phyloP scores from a whole-genome alignment of 2,113 vertebrate species.

The Chamaetylas fuelleborni region DNA sequence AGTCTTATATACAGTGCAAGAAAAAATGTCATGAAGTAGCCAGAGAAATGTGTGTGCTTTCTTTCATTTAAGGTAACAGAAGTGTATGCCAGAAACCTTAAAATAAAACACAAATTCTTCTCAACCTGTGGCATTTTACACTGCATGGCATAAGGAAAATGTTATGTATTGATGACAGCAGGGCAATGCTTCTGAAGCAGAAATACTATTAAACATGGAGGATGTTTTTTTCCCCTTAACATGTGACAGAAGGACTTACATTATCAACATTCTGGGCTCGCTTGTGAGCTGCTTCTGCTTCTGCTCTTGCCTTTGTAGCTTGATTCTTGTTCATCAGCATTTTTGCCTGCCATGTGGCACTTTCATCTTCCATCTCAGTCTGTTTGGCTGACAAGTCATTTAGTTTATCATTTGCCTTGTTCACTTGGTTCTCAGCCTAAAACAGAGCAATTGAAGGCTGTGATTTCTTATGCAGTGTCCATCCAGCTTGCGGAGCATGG shows the following conservation, averaged over 20 bases:
- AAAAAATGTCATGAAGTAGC: neutral
- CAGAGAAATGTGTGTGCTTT: constrained; percentile 4
- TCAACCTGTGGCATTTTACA: neutral
- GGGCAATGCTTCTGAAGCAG: neutral
- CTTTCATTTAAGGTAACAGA: constrained; percentile 17
- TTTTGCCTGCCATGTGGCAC: constrained; percentile 70
- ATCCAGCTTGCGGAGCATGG: neutral
- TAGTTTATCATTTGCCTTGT: constrained; percentile 34
- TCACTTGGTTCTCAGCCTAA: constrained; percentile 74
- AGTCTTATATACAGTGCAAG: neutral
- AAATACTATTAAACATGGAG: neutral
- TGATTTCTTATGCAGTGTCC: neutral
- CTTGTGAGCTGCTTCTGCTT: constrained; percentile 59
- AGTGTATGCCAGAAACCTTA: neutral
- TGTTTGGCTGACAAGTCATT: constrained; percentile 48
- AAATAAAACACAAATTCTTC: neutral
- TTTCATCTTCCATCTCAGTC: constrained; percentile 58
- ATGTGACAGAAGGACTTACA: constrained; percentile 24
- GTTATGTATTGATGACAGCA: neutral
- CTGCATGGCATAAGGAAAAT: neutral
- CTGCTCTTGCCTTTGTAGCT: constrained; percentile 42
- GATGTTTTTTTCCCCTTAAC: neutral
- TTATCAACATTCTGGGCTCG: constrained; percentile 19
- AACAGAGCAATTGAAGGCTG: constrained; percentile 13
- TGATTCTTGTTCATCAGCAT: constrained; percentile 65